Evolutionary conservation across 1,140 invertebrate genomes (phyloP).

Genomic region (Venustaconcha ellipsiformis): DNA sequence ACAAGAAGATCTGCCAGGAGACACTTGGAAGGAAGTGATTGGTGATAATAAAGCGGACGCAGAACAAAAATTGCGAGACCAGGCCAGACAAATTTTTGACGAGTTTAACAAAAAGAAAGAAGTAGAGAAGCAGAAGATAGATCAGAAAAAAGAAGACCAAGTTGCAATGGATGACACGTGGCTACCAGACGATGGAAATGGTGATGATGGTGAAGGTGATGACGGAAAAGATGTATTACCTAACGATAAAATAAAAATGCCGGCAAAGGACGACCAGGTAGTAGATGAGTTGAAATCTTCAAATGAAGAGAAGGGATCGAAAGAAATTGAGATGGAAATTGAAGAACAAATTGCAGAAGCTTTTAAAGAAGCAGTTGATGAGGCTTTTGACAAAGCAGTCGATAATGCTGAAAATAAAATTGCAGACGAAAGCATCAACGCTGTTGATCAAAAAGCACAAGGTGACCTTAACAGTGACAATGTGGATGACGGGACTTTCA

Average conservation of each 20-base stretch:
- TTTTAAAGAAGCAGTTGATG: conserved; percentile 8
- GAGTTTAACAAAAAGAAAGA: conserved; percentile 20
- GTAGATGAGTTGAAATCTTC: background rate
- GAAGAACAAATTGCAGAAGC: conserved; percentile 19
- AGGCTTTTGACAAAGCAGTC: background rate
- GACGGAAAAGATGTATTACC: background rate
- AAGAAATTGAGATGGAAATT: conserved; percentile 17
- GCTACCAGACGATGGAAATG: background rate
- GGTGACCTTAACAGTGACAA: background rate
- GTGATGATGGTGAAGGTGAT: background rate
- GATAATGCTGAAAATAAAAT: background rate
- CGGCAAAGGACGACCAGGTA: background rate
- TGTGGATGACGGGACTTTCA: background rate
- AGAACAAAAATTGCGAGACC: conserved; percentile 2
- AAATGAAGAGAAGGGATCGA: background rate
- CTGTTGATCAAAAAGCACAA: background rate
- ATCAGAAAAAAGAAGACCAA: conserved; percentile 4
- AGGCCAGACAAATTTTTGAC: conserved; percentile 27
- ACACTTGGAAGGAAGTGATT: too few relatives aligned
- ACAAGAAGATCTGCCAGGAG: too few relatives aligned
- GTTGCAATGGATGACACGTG: background rate
- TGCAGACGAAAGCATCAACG: background rate
- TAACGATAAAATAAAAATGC: background rate
- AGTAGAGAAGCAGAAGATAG: background rate
- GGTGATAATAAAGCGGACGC: background rate